Evolutionary conservation across 2,113 vertebrate species (phyloP).

Genomic region (zebrafish (Danio rerio)): DNA sequence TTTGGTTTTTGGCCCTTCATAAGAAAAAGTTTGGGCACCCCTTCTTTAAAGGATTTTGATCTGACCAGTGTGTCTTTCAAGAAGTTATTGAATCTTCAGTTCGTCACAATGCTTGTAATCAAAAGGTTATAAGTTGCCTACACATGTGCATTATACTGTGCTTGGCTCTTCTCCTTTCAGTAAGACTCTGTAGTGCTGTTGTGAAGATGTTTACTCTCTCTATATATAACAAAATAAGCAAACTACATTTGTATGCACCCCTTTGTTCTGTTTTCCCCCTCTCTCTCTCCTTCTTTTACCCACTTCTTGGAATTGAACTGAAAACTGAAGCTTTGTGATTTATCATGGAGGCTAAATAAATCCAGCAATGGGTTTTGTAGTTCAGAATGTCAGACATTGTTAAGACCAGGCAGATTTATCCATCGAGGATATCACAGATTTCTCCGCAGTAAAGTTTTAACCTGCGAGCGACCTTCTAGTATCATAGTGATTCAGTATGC

Average conservation of each 20-base stretch:
- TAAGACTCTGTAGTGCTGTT: not conserved
- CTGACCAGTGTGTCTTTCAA: too few species aligned
- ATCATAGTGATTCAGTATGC: constrained; percentile 33
- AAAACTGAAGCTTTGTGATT: constrained; percentile 10
- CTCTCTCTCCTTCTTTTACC: not conserved
- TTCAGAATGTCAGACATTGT: not conserved
- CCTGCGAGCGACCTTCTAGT: constrained; percentile 24
- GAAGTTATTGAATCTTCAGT: too few species aligned
- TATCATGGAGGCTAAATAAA: constrained; percentile 23
- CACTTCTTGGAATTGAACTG: not conserved
- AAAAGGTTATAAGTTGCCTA: too few species aligned
- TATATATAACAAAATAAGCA: not conserved
- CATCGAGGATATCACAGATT: constrained; percentile 2
- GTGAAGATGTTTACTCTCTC: not conserved
- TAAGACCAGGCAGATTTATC: constrained; percentile 29
- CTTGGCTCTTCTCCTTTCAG: not conserved
- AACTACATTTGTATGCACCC: not conserved
- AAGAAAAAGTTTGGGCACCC: too few species aligned
- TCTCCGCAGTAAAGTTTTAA: constrained; percentile 25
- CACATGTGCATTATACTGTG: too few species aligned
- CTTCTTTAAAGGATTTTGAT: too few species aligned
- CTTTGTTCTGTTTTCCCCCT: not conserved
- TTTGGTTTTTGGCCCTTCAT: too few species aligned
- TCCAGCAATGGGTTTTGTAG: not conserved
- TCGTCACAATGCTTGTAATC: too few species aligned